These are phyloP conservation scores for Lithophane leautieri DNA, from an alignment of 2,888 invertebrate genomes.

Conservation along the genomic window DNA sequence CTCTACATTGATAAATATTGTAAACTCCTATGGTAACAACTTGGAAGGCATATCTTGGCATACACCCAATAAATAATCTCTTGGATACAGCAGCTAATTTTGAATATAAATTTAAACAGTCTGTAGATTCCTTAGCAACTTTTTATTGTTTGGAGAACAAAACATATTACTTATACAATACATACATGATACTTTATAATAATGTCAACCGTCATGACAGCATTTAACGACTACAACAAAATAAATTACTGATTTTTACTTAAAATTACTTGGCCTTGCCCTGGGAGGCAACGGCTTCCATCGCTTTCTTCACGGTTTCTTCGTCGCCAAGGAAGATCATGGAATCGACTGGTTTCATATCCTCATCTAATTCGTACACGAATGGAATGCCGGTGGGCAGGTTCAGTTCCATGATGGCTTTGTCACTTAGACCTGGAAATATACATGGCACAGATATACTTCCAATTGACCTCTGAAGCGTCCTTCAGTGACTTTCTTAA, in stretches of 20 bases:
- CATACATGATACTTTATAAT: conserved; percentile 24
- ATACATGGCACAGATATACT: background rate
- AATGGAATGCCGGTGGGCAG: conserved; percentile 95
- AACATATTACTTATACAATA: conserved; percentile 19
- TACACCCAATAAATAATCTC: conserved; percentile 54
- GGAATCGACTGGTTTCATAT: conserved; percentile 92
- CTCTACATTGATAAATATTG: conserved; percentile 42
- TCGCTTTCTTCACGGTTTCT: conserved; percentile 94
- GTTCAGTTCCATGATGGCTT: conserved; percentile 94
- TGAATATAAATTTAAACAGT: conserved; percentile 47
- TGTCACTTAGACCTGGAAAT: conserved; percentile 91
- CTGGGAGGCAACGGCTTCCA: conserved; percentile 94
- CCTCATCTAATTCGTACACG: conserved; percentile 93
- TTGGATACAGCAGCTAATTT: conserved; percentile 45
- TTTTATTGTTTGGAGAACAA: conserved; percentile 8
- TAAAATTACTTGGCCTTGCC: conserved; percentile 92
- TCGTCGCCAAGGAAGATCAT: conserved; percentile 95
- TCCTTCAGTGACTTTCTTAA: conserved; percentile 1
- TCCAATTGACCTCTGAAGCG: background rate
- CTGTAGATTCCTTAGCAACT: conserved; percentile 49
- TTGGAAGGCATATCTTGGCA: conserved; percentile 55
- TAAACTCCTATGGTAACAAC: conserved; percentile 42
- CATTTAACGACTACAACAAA: conserved; percentile 43
- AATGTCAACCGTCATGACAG: conserved; percentile 40
- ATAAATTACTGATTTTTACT: conserved; percentile 39